These are phyloP conservation scores for Pocillopora verrucosa DNA, from an alignment of 64 coral and sea anemone genomes.

Conservation along the genomic window DNA sequence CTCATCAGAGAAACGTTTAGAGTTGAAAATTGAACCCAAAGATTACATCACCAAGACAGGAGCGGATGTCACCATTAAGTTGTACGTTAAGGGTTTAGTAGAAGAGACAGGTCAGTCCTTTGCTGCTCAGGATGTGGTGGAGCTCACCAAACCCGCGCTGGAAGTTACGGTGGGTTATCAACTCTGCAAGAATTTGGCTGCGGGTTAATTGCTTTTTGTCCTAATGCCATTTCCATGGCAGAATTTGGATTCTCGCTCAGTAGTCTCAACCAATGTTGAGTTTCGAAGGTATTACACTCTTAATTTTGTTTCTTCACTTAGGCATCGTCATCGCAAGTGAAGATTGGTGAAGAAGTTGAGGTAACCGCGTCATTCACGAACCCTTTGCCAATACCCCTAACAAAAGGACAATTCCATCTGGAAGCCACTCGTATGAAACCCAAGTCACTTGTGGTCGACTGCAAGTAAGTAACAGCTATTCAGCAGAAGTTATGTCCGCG, in stretches of 20 bases:
- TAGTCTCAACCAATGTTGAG: no score
- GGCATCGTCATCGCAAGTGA: neutral
- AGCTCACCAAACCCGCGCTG: slow-evolving; percentile 33
- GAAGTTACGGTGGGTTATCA: slow-evolving; percentile 4
- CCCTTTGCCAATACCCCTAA: slow-evolving; percentile 14
- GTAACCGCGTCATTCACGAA: neutral
- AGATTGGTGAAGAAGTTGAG: neutral
- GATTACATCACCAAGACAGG: neutral
- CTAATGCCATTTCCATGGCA: no score
- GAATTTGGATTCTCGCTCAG: no score
- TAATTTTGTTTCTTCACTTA: neutral
- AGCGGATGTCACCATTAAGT: slow-evolving; percentile 28
- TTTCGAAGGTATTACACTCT: neutral
- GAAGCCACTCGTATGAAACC: slow-evolving; percentile 20
- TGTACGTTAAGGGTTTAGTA: slow-evolving; percentile 47
- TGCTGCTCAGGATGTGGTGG: slow-evolving; percentile 28
- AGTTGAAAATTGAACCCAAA: neutral
- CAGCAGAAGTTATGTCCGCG: neutral
- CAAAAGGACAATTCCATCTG: slow-evolving; percentile 22
- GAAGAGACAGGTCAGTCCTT: slow-evolving; percentile 58
- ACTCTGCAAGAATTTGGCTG: neutral
- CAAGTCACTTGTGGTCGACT: neutral
- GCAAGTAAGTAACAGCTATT: neutral
- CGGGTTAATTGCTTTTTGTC: no score
- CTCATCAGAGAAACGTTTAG: slow-evolving; percentile 1